Percentiles rank a stretch among this genome's conserved stretches.
Evolutionary conservation across 2,113 vertebrate genomes (phyloP).

Genomic region (Ictalurus furcatus): DNA sequence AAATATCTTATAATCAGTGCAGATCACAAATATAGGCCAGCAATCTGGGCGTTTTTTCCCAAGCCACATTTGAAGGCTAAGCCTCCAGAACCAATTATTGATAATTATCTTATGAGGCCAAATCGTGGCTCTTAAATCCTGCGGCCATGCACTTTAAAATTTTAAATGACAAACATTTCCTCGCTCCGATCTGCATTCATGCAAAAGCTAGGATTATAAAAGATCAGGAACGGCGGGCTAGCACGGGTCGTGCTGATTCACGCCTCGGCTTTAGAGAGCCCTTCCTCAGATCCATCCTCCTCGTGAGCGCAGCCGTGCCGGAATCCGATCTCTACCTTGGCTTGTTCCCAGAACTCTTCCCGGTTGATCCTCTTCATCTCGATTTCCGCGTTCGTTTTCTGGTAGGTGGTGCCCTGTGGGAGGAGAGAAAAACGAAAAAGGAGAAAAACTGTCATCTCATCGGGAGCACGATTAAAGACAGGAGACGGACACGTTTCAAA

Average conservation of each 20-base stretch:
- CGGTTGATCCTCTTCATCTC: conserved; percentile 98
- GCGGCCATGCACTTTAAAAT: not conserved
- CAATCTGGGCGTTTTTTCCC: conserved; percentile 1
- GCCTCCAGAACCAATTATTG: conserved; percentile 17
- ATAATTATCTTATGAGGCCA: not conserved
- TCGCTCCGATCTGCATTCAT: conserved; percentile 12
- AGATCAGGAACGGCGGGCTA: not conserved
- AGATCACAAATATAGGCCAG: conserved; percentile 36
- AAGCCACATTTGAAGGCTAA: conserved; percentile 2
- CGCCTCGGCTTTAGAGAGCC: not conserved
- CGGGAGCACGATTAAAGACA: conserved; percentile 14
- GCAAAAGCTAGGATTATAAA: conserved; percentile 11
- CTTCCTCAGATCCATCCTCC: not conserved
- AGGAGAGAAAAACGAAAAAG: conserved; percentile 6
- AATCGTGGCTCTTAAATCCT: not conserved
- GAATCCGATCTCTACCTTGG: conserved; percentile 79
- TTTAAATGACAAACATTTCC: not conserved
- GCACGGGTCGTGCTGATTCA: not conserved
- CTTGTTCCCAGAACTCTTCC: conserved; percentile 97
- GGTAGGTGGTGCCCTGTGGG: conserved; percentile 88
- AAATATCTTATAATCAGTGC: conserved; percentile 41
- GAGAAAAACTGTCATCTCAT: conserved; percentile 19
- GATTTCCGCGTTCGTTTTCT: conserved; percentile 94
- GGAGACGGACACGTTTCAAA: not conserved
- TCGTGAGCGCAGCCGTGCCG: not conserved